Evolutionary conservation across 2,888 invertebrate genomes (phyloP).

Genomic region (Caenorhabditis sp.): DNA sequence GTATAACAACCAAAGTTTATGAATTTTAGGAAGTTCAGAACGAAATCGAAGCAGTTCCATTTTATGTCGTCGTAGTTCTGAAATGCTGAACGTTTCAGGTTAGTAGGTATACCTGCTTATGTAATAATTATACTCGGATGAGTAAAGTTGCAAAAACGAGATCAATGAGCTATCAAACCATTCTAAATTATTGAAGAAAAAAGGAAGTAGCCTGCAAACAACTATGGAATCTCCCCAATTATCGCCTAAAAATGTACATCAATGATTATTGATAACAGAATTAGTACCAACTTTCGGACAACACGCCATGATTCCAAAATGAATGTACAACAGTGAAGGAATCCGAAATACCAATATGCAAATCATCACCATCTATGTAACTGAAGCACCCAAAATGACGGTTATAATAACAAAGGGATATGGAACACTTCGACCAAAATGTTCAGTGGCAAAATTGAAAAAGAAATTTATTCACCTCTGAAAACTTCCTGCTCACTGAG

Average conservation of each 20-base stretch:
- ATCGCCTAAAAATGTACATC: background rate
- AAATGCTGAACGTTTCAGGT: background rate
- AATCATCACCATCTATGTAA: slow-evolving; percentile 55
- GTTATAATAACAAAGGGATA: too few species aligned
- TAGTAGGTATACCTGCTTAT: too few species aligned
- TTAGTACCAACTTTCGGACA: too few species aligned
- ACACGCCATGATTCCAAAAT: slow-evolving; percentile 7
- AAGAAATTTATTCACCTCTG: too few species aligned
- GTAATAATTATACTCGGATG: slow-evolving; percentile 11
- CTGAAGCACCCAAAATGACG: background rate
- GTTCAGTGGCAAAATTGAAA: too few species aligned
- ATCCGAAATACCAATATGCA: slow-evolving; percentile 60
- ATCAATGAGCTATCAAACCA: slow-evolving; percentile 41
- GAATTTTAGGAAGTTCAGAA: slow-evolving; percentile 52
- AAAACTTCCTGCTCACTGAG: too few species aligned
- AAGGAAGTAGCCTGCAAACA: slow-evolving; percentile 31
- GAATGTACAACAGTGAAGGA: slow-evolving; percentile 50
- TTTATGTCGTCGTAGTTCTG: slow-evolving; percentile 51
- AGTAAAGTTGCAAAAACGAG: too few species aligned
- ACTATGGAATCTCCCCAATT: slow-evolving; percentile 49
- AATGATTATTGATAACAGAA: background rate
- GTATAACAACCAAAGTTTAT: slow-evolving; percentile 51
- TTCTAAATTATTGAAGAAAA: slow-evolving; percentile 28
- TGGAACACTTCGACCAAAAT: too few species aligned
- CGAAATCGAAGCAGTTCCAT: slow-evolving; percentile 63